These are phyloP conservation scores for Radopholus similis DNA, from an alignment of 1,140 invertebrate species.

Conservation along the genomic window DNA sequence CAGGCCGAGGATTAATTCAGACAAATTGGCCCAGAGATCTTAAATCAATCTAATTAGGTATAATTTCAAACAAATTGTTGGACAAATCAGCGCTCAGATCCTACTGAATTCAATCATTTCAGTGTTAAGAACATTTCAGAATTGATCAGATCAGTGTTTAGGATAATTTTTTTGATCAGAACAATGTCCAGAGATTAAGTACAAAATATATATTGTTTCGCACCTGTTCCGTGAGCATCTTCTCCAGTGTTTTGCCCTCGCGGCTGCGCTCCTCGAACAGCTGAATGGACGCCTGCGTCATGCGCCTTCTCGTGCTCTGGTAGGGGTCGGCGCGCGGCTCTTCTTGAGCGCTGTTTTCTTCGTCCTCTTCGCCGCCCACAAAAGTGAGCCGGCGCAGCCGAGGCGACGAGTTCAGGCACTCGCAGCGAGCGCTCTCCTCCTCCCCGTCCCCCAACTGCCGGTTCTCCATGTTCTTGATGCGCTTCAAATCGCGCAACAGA, in stretches of 20 bases:
- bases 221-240: slow-evolving; percentile 50
- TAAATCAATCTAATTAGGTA: no score
- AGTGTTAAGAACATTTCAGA: not conserved
- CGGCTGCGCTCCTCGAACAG: no score
- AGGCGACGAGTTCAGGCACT: slow-evolving; percentile 35
- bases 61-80: no score
- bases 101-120: slow-evolving; percentile 2
- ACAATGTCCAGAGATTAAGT: no score
- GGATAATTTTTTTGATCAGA: no score
- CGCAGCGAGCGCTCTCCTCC: slow-evolving; percentile 36
- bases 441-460: slow-evolving; percentile 11
- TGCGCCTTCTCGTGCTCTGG: no score
- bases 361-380: not conserved
- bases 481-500: slow-evolving; percentile 52
- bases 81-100: no score
- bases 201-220: no score
- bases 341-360: not conserved
- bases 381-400: not conserved
- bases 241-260: slow-evolving; percentile 42
- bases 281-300: not conserved
- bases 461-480: slow-evolving; percentile 53
- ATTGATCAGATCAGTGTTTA: no score
- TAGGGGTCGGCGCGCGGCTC: not conserved
- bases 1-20: no score
- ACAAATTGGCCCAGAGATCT: no score